A percentile compares a stretch with the other conserved stretches of the same genome.
Evolutionary conservation across 2,888 invertebrate genomes (phyloP).

Genomic region (Meta bourneti): DNA sequence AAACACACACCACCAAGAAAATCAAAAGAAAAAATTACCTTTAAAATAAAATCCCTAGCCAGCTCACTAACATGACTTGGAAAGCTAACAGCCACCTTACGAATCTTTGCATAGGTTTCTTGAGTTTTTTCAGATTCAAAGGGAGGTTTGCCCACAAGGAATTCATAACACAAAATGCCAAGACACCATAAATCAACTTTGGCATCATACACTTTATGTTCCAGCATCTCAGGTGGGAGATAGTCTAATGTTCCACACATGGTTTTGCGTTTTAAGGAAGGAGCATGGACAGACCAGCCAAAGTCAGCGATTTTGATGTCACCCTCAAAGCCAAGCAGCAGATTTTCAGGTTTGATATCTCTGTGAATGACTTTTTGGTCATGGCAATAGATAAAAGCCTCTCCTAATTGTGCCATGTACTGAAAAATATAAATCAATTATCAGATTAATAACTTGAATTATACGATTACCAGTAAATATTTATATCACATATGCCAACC

Average conservation of each 20-base stretch:
- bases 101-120: slow-evolving; percentile 82
- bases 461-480: not conserved
- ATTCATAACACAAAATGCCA: slow-evolving; percentile 96
- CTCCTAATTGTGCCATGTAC: slow-evolving; percentile 81
- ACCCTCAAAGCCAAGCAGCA: slow-evolving; percentile 90
- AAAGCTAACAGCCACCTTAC: slow-evolving; percentile 81
- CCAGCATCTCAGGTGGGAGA: slow-evolving; percentile 97
- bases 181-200: slow-evolving; percentile 97
- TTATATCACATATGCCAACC: not conserved
- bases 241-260: slow-evolving; percentile 97
- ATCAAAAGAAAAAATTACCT: slow-evolving; percentile 80
- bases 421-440: slow-evolving; percentile 76
- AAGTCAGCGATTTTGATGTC: slow-evolving; percentile 96
- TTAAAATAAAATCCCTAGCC: slow-evolving; percentile 82
- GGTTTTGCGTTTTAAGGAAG: slow-evolving; percentile 87
- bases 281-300: slow-evolving; percentile 99
- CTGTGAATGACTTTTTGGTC: slow-evolving; percentile 83
- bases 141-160: slow-evolving; percentile 95
- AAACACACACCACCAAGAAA: not conserved
- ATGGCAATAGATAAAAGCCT: slow-evolving; percentile 82
- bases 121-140: slow-evolving; percentile 87
- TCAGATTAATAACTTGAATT: not conserved
- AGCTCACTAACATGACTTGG: slow-evolving; percentile 81
- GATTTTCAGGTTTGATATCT: slow-evolving; percentile 98
- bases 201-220: slow-evolving; percentile 91